Percentiles rank a stretch among this genome's conserved stretches.
Evolutionary conservation across 2,113 vertebrate genomes (phyloP).

Genomic region (Pitta sordida): DNA sequence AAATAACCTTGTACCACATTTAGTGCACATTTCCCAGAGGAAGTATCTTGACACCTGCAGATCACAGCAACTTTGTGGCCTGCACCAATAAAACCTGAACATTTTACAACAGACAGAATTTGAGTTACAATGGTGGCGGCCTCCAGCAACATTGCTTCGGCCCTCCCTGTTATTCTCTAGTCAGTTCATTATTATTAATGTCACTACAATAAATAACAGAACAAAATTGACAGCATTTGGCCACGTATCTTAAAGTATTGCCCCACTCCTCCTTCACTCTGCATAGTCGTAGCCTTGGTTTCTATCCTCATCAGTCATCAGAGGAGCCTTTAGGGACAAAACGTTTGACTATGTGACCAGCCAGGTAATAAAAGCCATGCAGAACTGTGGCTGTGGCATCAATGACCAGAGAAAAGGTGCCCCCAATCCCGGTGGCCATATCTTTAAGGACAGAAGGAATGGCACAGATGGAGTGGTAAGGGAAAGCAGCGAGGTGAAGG

Average conservation of each 20-base stretch:
- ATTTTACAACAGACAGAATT: constrained; percentile 15
- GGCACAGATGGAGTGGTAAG: constrained; percentile 70
- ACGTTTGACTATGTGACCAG: constrained; percentile 43
- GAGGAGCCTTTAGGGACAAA: constrained; percentile 64
- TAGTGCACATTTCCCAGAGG: neutral
- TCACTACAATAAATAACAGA: constrained; percentile 67
- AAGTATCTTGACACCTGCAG: neutral
- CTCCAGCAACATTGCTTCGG: neutral
- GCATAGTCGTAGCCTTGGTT: neutral
- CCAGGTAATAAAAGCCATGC: constrained; percentile 57
- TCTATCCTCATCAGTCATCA: constrained; percentile 14
- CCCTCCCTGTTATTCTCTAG: neutral
- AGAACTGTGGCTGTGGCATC: constrained; percentile 58
- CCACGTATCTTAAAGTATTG: constrained; percentile 26
- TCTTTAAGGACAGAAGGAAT: constrained; percentile 72
- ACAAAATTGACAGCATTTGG: constrained; percentile 31
- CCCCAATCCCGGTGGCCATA: constrained; percentile 60
- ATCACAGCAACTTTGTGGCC: neutral
- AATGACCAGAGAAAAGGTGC: constrained; percentile 49
- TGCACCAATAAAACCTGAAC: neutral
- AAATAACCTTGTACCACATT: neutral
- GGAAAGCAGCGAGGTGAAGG: constrained; percentile 73
- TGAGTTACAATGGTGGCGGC: neutral
- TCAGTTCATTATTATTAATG: constrained; percentile 17
- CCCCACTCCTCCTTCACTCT: neutral